A percentile compares a stretch with the other conserved stretches of the same genome.
Conservation (phyloP, 2,888 invertebrate genomes). For the Adineta ricciae region DNA sequence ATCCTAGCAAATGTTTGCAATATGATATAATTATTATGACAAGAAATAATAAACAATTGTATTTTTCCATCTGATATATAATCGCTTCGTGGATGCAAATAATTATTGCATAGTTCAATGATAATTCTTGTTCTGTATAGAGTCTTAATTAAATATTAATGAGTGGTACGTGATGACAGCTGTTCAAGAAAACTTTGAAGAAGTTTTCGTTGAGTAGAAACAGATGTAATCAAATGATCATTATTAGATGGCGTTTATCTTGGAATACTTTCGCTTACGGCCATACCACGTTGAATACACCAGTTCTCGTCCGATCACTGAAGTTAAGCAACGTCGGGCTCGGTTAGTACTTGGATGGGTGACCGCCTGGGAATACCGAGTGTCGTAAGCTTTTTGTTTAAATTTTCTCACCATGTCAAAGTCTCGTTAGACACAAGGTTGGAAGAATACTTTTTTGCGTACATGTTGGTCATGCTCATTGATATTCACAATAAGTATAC, state of each 20-base stretch:
- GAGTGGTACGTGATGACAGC: too few relatives aligned
- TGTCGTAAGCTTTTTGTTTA: background rate
- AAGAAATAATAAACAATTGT: background rate
- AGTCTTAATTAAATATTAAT: too few relatives aligned
- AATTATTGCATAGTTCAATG: background rate
- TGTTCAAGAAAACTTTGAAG: too few relatives aligned
- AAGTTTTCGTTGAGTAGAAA: too few relatives aligned
- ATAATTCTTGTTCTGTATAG: background rate
- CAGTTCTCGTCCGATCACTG: slow-evolving; percentile 15
- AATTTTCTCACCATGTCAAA: too few relatives aligned
- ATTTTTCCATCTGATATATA: background rate
- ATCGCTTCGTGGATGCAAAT: background rate
- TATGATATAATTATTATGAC: background rate
- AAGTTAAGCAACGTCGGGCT: slow-evolving; percentile 15
- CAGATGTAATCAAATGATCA: background rate
- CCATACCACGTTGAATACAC: slow-evolving; percentile 15
- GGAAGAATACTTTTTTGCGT: too few relatives aligned
- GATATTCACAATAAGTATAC: too few relatives aligned
- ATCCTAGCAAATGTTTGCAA: background rate
- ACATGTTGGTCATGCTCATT: too few relatives aligned
- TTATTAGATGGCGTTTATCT: background rate
- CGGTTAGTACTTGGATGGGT: slow-evolving; percentile 2
- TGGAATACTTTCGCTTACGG: background rate
- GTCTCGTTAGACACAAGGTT: too few relatives aligned
- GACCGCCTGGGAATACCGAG: slow-evolving; percentile 14